Conservation (phyloP, 2,888 invertebrate species). For the Macaria liturata region DNA sequence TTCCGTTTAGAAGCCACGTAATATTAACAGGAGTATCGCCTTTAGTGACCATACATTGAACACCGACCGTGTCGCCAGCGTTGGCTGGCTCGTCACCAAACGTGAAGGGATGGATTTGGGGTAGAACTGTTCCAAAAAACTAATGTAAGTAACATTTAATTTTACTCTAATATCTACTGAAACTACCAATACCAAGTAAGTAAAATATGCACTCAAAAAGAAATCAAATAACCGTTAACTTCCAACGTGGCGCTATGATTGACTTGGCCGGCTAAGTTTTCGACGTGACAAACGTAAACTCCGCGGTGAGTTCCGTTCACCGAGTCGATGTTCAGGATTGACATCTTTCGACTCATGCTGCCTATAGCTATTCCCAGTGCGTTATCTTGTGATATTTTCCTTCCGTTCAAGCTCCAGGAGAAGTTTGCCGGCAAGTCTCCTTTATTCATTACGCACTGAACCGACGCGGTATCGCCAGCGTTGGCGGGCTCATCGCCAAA, state of each 20-base stretch:
- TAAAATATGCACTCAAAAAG: constrained; percentile 38
- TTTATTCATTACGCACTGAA: constrained; percentile 89
- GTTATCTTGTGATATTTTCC: constrained; percentile 78
- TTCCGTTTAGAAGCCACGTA: constrained; percentile 89
- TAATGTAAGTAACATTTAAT: constrained; percentile 30
- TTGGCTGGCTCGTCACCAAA: constrained; percentile 91
- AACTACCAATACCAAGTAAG: constrained; percentile 15
- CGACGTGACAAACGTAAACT: constrained; percentile 88
- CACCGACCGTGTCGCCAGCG: constrained; percentile 89
- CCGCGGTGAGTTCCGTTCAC: constrained; percentile 88
- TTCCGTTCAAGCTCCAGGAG: constrained; percentile 86
- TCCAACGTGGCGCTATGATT: constrained; percentile 87
- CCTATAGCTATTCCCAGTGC: constrained; percentile 83
- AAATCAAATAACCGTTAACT: constrained; percentile 86
- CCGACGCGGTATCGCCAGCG: constrained; percentile 89
- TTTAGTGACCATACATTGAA: constrained; percentile 89
- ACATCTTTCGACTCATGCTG: constrained; percentile 85
- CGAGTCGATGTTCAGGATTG: constrained; percentile 87
- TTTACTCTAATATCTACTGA: constrained; percentile 29
- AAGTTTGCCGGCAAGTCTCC: constrained; percentile 92
- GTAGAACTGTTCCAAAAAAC: constrained; percentile 27
- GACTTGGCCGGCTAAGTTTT: constrained; percentile 86
- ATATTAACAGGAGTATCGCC: constrained; percentile 91
- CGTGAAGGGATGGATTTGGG: constrained; percentile 89
- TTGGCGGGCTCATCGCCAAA: constrained; percentile 88